A percentile compares a stretch with the other conserved stretches of the same genome.
phyloP scores from a whole-genome alignment of 2,888 invertebrate species.

The Listrodromus nycthemerus region DNA sequence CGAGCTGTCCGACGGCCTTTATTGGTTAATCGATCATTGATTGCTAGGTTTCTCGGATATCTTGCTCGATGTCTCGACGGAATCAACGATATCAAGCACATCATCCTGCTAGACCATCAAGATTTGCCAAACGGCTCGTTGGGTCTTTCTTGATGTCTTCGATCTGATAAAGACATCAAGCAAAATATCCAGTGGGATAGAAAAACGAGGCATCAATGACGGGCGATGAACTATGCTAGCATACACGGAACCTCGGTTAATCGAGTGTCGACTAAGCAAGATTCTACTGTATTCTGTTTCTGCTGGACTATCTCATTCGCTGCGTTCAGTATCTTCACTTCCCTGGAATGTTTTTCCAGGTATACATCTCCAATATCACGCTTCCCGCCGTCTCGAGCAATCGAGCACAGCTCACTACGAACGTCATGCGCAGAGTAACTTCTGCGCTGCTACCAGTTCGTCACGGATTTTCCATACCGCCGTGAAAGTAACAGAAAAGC shows the following conservation, averaged over 20 bases:
- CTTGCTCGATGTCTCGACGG: too few relatives aligned
- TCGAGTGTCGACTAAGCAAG: too few relatives aligned
- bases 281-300: conserved; percentile 8
- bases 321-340: conserved; percentile 50
- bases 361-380: conserved; percentile 9
- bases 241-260: background rate
- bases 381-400: conserved; percentile 58
- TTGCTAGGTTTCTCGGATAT: too few relatives aligned
- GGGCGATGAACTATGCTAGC: background rate
- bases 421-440: conserved; percentile 36
- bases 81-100: too few relatives aligned
- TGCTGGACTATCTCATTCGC: conserved; percentile 35
- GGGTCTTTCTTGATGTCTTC: too few relatives aligned
- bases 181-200: too few relatives aligned
- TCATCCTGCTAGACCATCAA: too few relatives aligned
- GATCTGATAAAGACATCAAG: too few relatives aligned
- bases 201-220: too few relatives aligned
- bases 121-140: too few relatives aligned
- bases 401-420: conserved; percentile 47
- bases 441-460: conserved; percentile 50
- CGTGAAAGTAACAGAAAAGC: conserved; percentile 28
- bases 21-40: too few relatives aligned
- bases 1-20: background rate
- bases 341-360: conserved; percentile 34
- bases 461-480: conserved; percentile 59